These are phyloP conservation scores for Tenualosa thibaudeaui DNA, from an alignment of 2,797 vertebrate species.

Conservation along the genomic window DNA sequence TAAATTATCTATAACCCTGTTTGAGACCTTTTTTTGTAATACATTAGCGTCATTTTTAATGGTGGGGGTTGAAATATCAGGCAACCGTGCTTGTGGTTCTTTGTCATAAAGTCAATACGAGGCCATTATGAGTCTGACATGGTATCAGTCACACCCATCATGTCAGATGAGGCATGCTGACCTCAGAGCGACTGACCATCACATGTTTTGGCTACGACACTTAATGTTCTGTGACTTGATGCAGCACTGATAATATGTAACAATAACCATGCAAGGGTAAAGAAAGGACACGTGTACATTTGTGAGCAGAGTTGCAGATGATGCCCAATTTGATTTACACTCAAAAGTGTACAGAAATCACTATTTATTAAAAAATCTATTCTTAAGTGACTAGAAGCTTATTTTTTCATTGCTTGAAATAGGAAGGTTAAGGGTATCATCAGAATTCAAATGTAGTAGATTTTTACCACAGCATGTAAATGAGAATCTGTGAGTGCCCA, in stretches of 20 bases:
- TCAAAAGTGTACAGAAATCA: neutral
- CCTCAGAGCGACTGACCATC: conserved; percentile 25
- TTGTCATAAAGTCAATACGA: conserved; percentile 52
- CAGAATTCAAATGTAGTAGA: neutral
- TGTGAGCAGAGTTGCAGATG: neutral
- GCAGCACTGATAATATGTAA: conserved; percentile 35
- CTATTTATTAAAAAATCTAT: neutral
- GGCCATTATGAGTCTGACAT: conserved; percentile 43
- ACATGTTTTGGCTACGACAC: neutral
- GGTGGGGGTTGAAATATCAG: conserved; percentile 41
- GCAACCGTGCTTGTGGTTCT: conserved; percentile 47
- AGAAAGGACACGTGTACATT: neutral
- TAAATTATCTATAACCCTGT: conserved; percentile 23
- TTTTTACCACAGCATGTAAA: neutral
- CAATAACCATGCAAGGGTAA: conserved; percentile 51
- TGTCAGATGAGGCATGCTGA: conserved; percentile 47
- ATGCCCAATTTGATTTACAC: neutral
- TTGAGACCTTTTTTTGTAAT: neutral
- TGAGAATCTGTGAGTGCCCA: neutral
- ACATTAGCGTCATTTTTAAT: neutral
- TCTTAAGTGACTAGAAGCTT: neutral
- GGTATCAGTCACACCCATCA: conserved; percentile 48
- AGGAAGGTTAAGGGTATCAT: neutral
- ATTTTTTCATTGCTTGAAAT: neutral
- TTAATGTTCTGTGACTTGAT: conserved; percentile 36